Evolutionary conservation across 2,888 invertebrate species (phyloP).

Genomic region (Eurytoma californica): DNA sequence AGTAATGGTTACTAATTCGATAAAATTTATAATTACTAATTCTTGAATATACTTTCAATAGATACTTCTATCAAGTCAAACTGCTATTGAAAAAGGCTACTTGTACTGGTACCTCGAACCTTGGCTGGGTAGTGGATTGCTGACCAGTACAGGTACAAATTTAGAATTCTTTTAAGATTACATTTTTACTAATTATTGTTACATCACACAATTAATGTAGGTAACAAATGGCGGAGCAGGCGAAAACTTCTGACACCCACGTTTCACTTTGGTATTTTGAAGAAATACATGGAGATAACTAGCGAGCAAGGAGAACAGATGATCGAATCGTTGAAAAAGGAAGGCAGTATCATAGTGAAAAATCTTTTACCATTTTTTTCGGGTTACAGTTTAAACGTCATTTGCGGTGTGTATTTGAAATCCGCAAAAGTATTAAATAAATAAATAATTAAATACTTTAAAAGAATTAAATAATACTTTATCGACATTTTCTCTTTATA

Average conservation of each 20-base stretch:
- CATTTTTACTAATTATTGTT: too few species aligned
- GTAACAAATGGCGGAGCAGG: constrained; percentile 47
- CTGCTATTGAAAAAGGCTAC: constrained; percentile 53
- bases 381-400: constrained; percentile 50
- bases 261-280: constrained; percentile 50
- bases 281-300: constrained; percentile 49
- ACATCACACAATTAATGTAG: constrained; percentile 4
- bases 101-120: constrained; percentile 49
- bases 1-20: too few species aligned
- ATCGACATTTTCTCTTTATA: constrained; percentile 13
- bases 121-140: constrained; percentile 54
- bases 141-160: constrained; percentile 56
- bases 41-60: too few species aligned
- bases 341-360: constrained; percentile 42
- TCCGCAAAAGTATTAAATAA: too few species aligned
- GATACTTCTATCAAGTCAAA: constrained; percentile 41
- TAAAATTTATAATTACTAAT: too few species aligned
- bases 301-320: constrained; percentile 38
- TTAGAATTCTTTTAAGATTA: too few species aligned
- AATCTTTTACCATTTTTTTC: constrained; percentile 44
- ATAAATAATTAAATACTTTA: too few species aligned
- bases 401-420: too few species aligned
- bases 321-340: constrained; percentile 35
- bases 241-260: constrained; percentile 53
- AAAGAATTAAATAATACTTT: too few species aligned